Base-by-base conservation (phyloP, 2,797 vertebrate species). In the Discoglossus pictus region DNA sequence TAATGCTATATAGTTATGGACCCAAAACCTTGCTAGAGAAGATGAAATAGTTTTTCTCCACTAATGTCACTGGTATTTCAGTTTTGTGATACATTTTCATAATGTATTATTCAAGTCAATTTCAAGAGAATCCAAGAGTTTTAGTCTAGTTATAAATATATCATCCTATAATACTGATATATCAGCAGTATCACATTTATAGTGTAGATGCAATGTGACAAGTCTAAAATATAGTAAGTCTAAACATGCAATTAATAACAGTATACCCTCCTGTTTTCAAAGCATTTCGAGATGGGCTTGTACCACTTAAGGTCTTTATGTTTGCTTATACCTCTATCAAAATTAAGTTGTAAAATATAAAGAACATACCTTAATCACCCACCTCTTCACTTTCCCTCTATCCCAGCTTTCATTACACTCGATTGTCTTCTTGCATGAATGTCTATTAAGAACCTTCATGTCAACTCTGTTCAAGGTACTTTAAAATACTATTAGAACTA, bases 371-470 rank as follows among this genome's bases (percentile, higher is more conserved):
- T 61, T 61, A 61, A 68, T 61, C 65, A 47, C 58, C 66, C 66
- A 69, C 66, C 67, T 55, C 17, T 50, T 40, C 35, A 42, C 58
- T 48, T 7, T 61, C 43, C n/a, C 40, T 10, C 66, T 53, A 38
- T 56, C 59, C 72, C 48, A 50, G 54, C 62, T 76, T 76, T 74
- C 72, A 72, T 61, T 76, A 78, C 64, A 60, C 74, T 71, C 46
- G 73, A 72, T 61, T 72, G 56, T 77, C 65, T 78, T 78, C 72
- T 72, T 63, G 76, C 64, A 68, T 61, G 65, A 65, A 75, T 66
- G 54, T 50, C 62, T 73, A 70, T 10, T 46, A 67, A 74, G 68
- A 81, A 74, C 31, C 66, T 73, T 75, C 65, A 74, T 67, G 65
- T 76, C 62, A 65, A 25, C 59, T 64, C 36, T 51, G 71, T 63